Evolutionary conservation across 2,888 invertebrate genomes (phyloP).

Genomic region (Euplagia quadripunctaria): DNA sequence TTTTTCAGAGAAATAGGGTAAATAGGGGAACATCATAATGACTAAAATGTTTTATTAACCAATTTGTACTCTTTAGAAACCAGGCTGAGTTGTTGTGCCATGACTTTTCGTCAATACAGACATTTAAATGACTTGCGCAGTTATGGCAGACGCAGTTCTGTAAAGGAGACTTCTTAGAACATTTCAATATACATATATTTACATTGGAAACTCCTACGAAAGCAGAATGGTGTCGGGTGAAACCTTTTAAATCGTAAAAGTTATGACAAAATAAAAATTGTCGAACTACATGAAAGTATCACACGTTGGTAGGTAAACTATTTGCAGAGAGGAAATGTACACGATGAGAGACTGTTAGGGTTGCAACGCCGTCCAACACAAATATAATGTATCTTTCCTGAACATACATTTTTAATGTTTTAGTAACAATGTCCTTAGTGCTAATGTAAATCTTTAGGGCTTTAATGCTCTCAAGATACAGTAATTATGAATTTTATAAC

Average conservation of each 20-base stretch:
- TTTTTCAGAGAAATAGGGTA: too few species aligned
- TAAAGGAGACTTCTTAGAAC: neutral
- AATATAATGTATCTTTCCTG: neutral
- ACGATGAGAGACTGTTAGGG: conserved; percentile 46
- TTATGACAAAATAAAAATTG: conserved; percentile 43
- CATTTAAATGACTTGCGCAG: neutral
- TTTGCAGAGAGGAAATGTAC: conserved; percentile 44
- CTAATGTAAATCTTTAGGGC: too few species aligned
- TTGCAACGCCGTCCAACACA: conserved; percentile 14
- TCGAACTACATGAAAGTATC: conserved; percentile 36
- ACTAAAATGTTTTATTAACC: too few species aligned
- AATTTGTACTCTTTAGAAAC: too few species aligned
- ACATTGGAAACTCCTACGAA: neutral
- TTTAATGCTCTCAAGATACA: too few species aligned
- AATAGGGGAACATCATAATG: too few species aligned
- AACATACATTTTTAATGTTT: too few species aligned
- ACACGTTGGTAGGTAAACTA: conserved; percentile 49
- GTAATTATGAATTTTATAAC: too few species aligned
- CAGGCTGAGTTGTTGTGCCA: neutral
- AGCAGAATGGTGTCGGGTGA: conserved; percentile 13
- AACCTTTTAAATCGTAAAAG: conserved; percentile 8
- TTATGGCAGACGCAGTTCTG: neutral
- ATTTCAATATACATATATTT: neutral
- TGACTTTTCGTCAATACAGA: neutral
- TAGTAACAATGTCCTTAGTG: too few species aligned